A percentile compares a stretch with the other conserved stretches of the same genome.
phyloP scores from a whole-genome alignment of 2,797 vertebrate species.

The Sebastes variabilis region DNA sequence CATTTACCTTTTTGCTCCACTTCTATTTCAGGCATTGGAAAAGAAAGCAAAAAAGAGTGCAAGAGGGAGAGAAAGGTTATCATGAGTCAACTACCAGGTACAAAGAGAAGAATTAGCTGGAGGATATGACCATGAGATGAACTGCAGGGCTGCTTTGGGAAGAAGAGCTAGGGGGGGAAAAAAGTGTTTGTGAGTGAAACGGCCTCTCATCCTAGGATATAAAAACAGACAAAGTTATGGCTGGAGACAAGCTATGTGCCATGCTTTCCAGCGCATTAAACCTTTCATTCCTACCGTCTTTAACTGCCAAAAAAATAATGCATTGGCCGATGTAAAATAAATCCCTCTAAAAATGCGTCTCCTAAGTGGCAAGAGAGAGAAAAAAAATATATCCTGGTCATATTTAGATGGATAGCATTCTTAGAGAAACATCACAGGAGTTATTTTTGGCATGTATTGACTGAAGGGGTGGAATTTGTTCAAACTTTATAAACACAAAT shows the following conservation, averaged over 20 bases:
- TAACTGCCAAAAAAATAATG: constrained; percentile 54
- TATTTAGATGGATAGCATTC: constrained; percentile 62
- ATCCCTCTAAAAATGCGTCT: constrained; percentile 53
- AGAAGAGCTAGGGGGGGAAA: constrained; percentile 69
- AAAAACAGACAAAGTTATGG: constrained; percentile 81
- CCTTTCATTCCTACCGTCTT: constrained; percentile 33
- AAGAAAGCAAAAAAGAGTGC: constrained; percentile 91
- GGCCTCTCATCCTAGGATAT: constrained; percentile 86
- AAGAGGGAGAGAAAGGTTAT: constrained; percentile 99
- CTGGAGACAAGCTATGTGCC: constrained; percentile 64
- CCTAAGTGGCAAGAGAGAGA: constrained; percentile 36
- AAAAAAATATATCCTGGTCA: constrained; percentile 15
- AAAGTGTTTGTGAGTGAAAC: constrained; percentile 72
- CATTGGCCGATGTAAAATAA: constrained; percentile 47
- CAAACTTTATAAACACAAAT: constrained; percentile 70
- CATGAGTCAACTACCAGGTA: constrained; percentile 88
- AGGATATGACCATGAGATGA: constrained; percentile 83
- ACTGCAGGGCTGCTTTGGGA: constrained; percentile 77
- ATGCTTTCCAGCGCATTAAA: constrained; percentile 45
- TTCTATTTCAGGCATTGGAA: constrained; percentile 99
- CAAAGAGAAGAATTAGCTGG: constrained; percentile 81
- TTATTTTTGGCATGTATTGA: constrained; percentile 70
- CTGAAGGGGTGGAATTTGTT: constrained; percentile 46
- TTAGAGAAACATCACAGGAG: constrained; percentile 56
- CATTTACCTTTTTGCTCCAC: constrained; percentile 99